A percentile compares a stretch with the other conserved stretches of the same genome.
phyloP scores from a whole-genome alignment of 2,113 vertebrate species.

The Odocoileus hemionus region DNA sequence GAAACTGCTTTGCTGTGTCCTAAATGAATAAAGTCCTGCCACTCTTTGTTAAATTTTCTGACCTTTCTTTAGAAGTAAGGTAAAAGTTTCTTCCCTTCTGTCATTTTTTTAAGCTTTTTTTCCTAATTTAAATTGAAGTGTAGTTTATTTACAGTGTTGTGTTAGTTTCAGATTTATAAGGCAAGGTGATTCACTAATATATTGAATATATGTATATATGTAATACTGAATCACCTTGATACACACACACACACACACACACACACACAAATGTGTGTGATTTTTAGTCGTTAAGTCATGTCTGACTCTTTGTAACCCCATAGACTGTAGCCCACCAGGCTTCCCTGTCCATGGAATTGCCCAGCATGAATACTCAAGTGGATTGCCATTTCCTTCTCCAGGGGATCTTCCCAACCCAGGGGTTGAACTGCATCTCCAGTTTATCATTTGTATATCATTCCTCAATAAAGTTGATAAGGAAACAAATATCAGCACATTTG shows the following conservation, averaged over 20 bases:
- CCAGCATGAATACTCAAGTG: too few relatives aligned
- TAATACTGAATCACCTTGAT: too few relatives aligned
- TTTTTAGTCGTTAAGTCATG: too few relatives aligned
- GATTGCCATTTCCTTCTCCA: too few relatives aligned
- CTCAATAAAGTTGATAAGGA: not conserved
- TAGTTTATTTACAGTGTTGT: not conserved
- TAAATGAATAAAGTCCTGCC: not conserved
- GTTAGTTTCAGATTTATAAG: not conserved
- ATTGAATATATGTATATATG: not conserved
- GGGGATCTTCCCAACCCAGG: too few relatives aligned
- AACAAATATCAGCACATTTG: not conserved
- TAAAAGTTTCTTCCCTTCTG: not conserved
- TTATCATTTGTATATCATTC: not conserved
- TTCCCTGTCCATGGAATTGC: too few relatives aligned
- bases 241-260: too few relatives aligned
- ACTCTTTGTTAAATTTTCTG: not conserved
- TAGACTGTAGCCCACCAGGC: too few relatives aligned
- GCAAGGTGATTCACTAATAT: not conserved
- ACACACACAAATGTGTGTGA: too few relatives aligned
- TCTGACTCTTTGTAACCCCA: too few relatives aligned
- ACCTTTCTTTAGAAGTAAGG: not conserved
- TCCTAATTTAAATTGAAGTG: not conserved
- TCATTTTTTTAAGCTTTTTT: not conserved
- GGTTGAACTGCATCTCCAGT: too few relatives aligned
- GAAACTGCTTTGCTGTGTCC: not conserved